phyloP scores from a whole-genome alignment of 1,140 invertebrate species.

The Armadillidium nasatum region DNA sequence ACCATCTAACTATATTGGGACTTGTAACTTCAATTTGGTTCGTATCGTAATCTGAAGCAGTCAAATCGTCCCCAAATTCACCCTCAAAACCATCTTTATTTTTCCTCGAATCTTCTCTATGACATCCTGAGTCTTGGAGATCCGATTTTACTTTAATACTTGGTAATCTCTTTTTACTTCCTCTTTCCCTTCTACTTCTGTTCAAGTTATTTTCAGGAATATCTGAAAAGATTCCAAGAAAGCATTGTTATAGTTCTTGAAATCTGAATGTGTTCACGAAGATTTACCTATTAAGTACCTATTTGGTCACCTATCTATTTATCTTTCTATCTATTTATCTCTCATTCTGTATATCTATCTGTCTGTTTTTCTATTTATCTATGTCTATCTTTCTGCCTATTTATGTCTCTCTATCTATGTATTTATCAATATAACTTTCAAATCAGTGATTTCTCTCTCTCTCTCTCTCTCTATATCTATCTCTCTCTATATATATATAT shows the following conservation, averaged over 20 bases:
- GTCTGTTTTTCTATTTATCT: no score
- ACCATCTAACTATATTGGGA: neutral
- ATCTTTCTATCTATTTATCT: no score
- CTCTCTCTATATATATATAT: conserved; percentile 6
- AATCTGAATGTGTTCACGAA: no score
- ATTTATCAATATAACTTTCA: no score
- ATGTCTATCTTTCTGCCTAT: no score
- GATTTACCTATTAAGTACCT: no score
- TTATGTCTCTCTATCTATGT: no score
- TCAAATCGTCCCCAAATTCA: neutral
- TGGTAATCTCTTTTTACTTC: neutral
- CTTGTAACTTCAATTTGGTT: neutral
- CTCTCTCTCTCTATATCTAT: no score
- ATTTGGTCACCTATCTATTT: no score
- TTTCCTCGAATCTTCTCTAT: neutral
- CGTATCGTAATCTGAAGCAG: neutral
- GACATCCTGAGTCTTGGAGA: neutral
- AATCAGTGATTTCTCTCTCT: no score
- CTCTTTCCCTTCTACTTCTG: neutral
- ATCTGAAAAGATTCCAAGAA: neutral
- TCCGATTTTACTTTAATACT: neutral
- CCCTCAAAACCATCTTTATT: neutral
- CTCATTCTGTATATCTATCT: no score
- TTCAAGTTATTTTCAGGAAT: neutral
- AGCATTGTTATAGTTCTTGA: no score